A percentile compares a stretch with the other conserved stretches of the same genome.
Conservation (phyloP, 2,797 vertebrate species). For the Salarias fasciatus region DNA sequence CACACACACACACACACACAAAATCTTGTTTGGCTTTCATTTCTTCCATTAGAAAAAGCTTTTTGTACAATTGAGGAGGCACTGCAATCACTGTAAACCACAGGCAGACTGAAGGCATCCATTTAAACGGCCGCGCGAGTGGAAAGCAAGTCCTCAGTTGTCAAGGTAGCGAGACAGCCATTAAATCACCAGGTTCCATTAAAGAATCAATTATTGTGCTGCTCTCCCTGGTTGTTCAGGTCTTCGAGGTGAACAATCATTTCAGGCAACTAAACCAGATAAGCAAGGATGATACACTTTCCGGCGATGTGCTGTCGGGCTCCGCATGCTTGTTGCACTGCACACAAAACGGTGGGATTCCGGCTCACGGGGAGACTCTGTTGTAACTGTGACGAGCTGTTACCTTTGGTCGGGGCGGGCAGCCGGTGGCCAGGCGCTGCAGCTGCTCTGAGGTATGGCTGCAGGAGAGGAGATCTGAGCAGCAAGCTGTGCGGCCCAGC, state of each 20-base stretch:
- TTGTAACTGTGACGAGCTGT: slow-evolving; percentile 55
- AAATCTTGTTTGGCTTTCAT: slow-evolving; percentile 54
- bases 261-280: slow-evolving; percentile 82
- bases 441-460: slow-evolving; percentile 95
- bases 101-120: slow-evolving; percentile 85
- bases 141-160: slow-evolving; percentile 89
- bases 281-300: slow-evolving; percentile 27
- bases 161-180: slow-evolving; percentile 85
- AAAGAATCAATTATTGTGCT: slow-evolving; percentile 95
- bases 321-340: slow-evolving; percentile 14
- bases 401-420: slow-evolving; percentile 94
- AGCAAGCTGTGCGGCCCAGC: slow-evolving; percentile 96
- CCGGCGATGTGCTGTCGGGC: slow-evolving; percentile 22
- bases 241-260: slow-evolving; percentile 85
- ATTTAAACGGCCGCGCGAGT: slow-evolving; percentile 83
- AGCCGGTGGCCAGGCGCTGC: slow-evolving; percentile 92
- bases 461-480: slow-evolving; percentile 95
- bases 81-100: slow-evolving; percentile 71
- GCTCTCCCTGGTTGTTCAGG: slow-evolving; percentile 84
- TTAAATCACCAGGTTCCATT: slow-evolving; percentile 95
- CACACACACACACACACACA: slow-evolving; percentile 1
- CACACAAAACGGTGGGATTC: slow-evolving; percentile 7
- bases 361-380: slow-evolving; percentile 6
- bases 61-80: slow-evolving; percentile 47
- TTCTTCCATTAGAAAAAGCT: slow-evolving; percentile 63